Conservation (phyloP, 2,888 invertebrate species). For the Ophraella communa region DNA sequence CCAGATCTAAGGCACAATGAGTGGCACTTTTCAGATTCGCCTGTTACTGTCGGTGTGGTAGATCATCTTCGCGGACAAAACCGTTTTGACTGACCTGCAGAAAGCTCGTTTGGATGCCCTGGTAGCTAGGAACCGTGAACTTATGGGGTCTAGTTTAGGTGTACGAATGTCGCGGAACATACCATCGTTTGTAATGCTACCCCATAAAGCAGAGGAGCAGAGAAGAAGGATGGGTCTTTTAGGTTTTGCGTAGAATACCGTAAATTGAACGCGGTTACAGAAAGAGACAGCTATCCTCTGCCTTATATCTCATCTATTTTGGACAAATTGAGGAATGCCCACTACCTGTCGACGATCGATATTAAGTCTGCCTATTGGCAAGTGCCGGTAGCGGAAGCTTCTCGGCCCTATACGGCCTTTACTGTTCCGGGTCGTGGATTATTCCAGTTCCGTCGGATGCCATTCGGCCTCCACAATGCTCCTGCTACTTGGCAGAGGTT, state of each 20-base stretch:
- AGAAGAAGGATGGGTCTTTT: background rate
- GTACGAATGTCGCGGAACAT: background rate
- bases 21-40: background rate
- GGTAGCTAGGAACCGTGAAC: slow-evolving; percentile 1
- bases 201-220: slow-evolving; percentile 29
- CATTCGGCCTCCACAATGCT: slow-evolving; percentile 34
- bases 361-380: slow-evolving; percentile 32
- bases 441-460: too few species aligned
- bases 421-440: background rate
- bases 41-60: background rate
- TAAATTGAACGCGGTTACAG: slow-evolving; percentile 36
- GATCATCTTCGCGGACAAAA: background rate
- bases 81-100: background rate
- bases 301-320: slow-evolving; percentile 20
- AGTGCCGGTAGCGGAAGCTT: slow-evolving; percentile 6
- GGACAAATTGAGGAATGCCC: slow-evolving; percentile 4
- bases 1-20: background rate
- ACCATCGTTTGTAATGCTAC: background rate
- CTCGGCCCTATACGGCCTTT: background rate
- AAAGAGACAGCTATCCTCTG: slow-evolving; percentile 25
- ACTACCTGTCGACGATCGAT: slow-evolving; percentile 24
- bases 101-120: background rate
- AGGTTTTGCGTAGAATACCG: background rate
- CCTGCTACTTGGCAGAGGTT: slow-evolving; percentile 36
- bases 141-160: background rate